Evolutionary conservation across 2,797 vertebrate species (phyloP).

Genomic region (Nasua narica): DNA sequence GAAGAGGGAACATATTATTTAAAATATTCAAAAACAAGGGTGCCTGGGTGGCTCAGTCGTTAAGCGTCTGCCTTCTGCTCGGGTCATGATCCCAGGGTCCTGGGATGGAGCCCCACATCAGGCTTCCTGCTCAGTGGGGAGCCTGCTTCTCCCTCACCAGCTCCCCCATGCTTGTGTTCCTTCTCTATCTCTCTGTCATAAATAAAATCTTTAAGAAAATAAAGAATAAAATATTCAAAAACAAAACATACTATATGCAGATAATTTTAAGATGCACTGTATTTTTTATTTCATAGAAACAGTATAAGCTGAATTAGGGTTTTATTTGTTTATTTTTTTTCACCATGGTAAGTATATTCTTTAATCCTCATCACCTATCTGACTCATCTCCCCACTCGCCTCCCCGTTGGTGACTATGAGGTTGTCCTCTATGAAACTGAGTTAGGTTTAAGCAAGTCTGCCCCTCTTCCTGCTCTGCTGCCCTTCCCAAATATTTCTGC

Average conservation of each 20-base stretch:
- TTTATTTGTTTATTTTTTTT: background rate
- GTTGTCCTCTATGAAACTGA: background rate
- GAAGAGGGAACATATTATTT: too few species aligned
- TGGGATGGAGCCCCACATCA: too few species aligned
- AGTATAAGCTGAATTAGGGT: background rate
- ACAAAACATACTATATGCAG: background rate
- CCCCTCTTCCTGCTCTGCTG: background rate
- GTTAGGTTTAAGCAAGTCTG: background rate
- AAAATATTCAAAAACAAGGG: too few species aligned
- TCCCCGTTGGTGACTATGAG: background rate
- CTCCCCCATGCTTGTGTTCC: too few species aligned
- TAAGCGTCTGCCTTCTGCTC: too few species aligned
- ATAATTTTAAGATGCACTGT: background rate
- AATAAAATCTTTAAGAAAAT: too few species aligned
- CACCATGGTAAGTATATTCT: background rate
- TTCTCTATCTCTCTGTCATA: too few species aligned
- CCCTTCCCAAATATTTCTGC: background rate
- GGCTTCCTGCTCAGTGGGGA: too few species aligned
- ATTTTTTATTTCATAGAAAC: background rate
- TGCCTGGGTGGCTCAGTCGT: too few species aligned
- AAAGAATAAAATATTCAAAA: constrained; percentile 23
- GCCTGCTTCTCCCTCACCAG: too few species aligned
- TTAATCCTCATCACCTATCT: background rate
- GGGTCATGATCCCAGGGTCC: too few species aligned
- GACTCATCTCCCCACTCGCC: background rate